Evolutionary conservation across 2,113 vertebrate species (phyloP).

Genomic region (Martes martes): DNA sequence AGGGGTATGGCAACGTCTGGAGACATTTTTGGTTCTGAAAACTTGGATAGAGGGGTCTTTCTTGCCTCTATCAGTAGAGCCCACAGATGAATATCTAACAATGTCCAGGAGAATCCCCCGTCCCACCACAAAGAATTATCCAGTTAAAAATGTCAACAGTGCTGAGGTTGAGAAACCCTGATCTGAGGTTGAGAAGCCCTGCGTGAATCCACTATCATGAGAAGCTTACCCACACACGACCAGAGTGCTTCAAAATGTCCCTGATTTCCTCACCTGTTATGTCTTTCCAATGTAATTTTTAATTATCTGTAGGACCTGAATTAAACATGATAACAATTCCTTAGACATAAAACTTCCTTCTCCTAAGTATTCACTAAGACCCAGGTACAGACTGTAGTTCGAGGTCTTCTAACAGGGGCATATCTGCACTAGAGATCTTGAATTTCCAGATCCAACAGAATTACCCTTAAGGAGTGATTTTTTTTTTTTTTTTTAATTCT

Average conservation of each 20-base stretch:
- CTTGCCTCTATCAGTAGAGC: background rate
- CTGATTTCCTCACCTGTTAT: background rate
- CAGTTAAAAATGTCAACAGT: background rate
- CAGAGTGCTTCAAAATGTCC: background rate
- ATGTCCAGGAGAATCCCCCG: background rate
- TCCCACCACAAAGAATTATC: background rate
- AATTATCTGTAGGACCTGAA: background rate
- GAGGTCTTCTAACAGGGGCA: background rate
- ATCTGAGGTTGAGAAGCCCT: background rate
- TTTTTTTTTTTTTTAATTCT: background rate
- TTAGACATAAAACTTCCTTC: slow-evolving; percentile 8
- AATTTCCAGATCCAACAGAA: background rate
- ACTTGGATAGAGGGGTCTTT: background rate
- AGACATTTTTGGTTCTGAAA: background rate
- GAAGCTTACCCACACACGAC: background rate
- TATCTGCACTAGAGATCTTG: background rate
- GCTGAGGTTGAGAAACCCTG: background rate
- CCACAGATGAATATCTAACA: background rate
- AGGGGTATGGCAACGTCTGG: background rate
- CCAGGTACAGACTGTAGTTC: background rate
- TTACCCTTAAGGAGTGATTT: background rate
- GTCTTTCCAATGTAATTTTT: background rate
- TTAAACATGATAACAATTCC: background rate
- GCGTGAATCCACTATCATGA: background rate
- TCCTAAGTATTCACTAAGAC: background rate